Evolutionary conservation across 2,113 vertebrate genomes (phyloP), one percentile per base, ranked within the genome.

Genomic region (Lamprologus speciosus): DNA sequence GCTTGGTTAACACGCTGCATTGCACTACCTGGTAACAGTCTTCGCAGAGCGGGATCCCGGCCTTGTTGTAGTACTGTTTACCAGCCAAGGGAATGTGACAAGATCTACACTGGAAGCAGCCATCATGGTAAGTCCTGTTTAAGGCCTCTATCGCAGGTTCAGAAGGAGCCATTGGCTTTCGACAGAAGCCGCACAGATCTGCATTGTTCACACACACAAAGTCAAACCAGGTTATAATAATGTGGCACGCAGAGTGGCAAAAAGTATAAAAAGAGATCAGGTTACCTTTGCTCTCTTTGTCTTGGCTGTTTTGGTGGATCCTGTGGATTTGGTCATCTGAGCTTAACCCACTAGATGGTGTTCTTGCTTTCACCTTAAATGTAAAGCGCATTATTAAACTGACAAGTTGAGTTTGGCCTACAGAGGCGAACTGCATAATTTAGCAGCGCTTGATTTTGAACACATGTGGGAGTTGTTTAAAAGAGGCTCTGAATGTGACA

Each of bases 181-280:
- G 97, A 93, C 98, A 99, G 93, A 98, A 99, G 82, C 97, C 98
- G 3, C 98, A 99, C 93, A 98, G 89, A 10, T 98, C 98, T 99
- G 86, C 2, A 12, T 89, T 75, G 53, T 26, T 81, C 19, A 91
- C 57, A 90, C 57, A 95, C 79, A 89, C 65, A 83, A 65, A 42
- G 60, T 87, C 80, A 86, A 54, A 60, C 58, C 5, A 63, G 55
- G 35, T 60, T 86, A 40, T 31, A 31, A 80, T 63, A 35, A 82
- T 31, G 6, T 12, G 12, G 26, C 60, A 21, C 28, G 8, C 50
- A 63, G 10, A 23, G 37, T 51, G 31, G 55, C 83, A n/a, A 42
- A 45, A n/a, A 42, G 58, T 89, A 82, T 37, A 81, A 82, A 78
- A 12, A 65, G 19, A 82, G 70, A 84, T 50, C 10, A n/a, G 19